Percentiles rank a stretch among this genome's conserved stretches.
phyloP scores from a whole-genome alignment of 2,113 vertebrate species.

The Hystrix brachyura region DNA sequence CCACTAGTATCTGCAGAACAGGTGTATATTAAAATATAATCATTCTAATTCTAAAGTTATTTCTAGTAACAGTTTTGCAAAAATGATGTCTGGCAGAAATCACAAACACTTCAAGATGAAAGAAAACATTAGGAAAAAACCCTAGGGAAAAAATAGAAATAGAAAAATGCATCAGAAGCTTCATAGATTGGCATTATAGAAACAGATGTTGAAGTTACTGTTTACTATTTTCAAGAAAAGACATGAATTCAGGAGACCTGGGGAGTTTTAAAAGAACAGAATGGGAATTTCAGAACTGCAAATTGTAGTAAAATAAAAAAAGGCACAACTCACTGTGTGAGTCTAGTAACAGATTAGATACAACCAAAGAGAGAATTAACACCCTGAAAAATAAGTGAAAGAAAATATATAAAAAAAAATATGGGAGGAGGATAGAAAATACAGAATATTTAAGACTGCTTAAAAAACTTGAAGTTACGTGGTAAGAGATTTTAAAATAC shows the following conservation, averaged over 20 bases:
- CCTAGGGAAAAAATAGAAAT: background rate
- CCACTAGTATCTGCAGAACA: background rate
- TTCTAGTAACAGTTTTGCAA: constrained; percentile 38
- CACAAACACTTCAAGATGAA: background rate
- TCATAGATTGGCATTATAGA: background rate
- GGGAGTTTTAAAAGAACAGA: background rate
- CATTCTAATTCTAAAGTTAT: background rate
- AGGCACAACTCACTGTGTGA: background rate
- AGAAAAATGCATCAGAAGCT: background rate
- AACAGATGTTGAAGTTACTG: constrained; percentile 8
- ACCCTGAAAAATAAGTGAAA: background rate
- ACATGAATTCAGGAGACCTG: background rate
- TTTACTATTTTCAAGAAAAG: constrained; percentile 48
- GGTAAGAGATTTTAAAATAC: background rate
- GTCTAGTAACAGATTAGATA: background rate
- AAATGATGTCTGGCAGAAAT: background rate
- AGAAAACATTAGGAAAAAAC: background rate
- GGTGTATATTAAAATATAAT: constrained; percentile 5
- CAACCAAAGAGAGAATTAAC: constrained; percentile 35
- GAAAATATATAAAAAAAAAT: constrained; percentile 42
- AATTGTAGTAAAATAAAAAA: background rate
- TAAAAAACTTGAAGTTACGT: background rate
- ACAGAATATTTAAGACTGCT: background rate
- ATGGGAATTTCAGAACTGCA: constrained; percentile 15
- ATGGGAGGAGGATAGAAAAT: background rate